Percentiles rank a stretch among this genome's conserved stretches.
These are phyloP conservation scores for Psephotus haematonotus DNA, from an alignment of 2,113 vertebrate genomes.

Conservation along the genomic window DNA sequence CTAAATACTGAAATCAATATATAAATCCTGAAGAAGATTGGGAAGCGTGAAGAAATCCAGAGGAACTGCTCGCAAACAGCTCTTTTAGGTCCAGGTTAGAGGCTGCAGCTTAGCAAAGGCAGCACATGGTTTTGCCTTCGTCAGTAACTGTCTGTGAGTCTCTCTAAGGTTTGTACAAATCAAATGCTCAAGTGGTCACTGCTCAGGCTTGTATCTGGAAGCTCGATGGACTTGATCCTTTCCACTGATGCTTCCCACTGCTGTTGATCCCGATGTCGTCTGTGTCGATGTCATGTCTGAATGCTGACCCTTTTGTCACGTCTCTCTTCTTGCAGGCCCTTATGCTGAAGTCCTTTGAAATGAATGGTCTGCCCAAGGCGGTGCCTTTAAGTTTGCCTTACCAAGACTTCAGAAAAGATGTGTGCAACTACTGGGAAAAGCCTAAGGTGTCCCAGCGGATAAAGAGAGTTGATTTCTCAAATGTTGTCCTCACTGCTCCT, in stretches of 20 bases:
- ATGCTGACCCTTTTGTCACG: conserved; percentile 2
- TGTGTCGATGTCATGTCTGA: background rate
- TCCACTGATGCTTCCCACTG: background rate
- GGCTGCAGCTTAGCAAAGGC: background rate
- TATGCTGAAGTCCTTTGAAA: conserved; percentile 78
- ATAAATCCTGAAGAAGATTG: background rate
- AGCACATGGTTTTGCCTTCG: background rate
- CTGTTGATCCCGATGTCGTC: background rate
- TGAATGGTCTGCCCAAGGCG: conserved; percentile 76
- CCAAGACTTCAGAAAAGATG: conserved; percentile 86
- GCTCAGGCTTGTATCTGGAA: background rate
- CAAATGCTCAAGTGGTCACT: background rate
- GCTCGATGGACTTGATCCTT: background rate
- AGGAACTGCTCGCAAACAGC: background rate
- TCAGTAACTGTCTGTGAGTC: background rate
- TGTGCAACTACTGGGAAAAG: conserved; percentile 84
- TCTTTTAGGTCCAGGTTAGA: background rate
- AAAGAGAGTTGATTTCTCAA: conserved; percentile 90
- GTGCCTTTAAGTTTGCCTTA: conserved; percentile 86
- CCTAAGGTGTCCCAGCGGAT: conserved; percentile 81
- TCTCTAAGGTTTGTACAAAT: background rate
- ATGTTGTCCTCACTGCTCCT: conserved; percentile 82
- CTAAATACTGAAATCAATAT: background rate
- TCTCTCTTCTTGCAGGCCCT: conserved; percentile 76
- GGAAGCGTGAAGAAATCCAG: background rate